Percentiles rank a stretch among this genome's conserved stretches.
These are phyloP conservation scores for Aphodius granarius DNA, from an alignment of 2,888 invertebrate species.

Conservation along the genomic window DNA sequence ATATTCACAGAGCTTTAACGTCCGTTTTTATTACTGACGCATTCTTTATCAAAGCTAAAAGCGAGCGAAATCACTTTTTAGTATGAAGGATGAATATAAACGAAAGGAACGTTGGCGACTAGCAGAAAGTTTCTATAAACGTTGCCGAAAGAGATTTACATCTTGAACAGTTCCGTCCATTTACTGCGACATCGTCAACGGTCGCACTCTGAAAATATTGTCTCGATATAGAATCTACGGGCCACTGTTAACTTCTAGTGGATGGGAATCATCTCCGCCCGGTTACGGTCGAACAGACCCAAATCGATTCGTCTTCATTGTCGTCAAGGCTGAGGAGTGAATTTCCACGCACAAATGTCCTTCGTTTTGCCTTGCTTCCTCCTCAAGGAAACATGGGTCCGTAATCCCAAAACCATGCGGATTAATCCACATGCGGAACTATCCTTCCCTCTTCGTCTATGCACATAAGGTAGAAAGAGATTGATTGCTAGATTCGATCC, in stretches of 20 bases:
- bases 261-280: not conserved
- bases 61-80: not conserved
- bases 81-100: constrained; percentile 4
- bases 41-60: not conserved
- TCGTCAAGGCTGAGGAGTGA: not conserved
- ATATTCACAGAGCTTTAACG: not conserved
- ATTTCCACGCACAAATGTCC: not conserved
- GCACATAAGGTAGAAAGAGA: too few relatives aligned
- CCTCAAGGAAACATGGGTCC: not conserved
- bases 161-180: constrained; percentile 1
- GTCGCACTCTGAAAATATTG: not conserved
- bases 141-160: constrained; percentile 12
- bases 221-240: not conserved
- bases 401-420: too few relatives aligned
- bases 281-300: not conserved
- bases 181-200: not conserved
- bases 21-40: not conserved
- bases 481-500: too few relatives aligned
- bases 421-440: too few relatives aligned
- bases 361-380: not conserved
- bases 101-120: not conserved
- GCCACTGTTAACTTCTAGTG: constrained; percentile 2
- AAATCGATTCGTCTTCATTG: constrained; percentile 11
- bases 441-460: too few relatives aligned
- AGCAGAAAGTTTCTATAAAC: constrained; percentile 12